Evolutionary conservation across 1,140 invertebrate species (phyloP).

Genomic region (Drosophila trapezifrons): DNA sequence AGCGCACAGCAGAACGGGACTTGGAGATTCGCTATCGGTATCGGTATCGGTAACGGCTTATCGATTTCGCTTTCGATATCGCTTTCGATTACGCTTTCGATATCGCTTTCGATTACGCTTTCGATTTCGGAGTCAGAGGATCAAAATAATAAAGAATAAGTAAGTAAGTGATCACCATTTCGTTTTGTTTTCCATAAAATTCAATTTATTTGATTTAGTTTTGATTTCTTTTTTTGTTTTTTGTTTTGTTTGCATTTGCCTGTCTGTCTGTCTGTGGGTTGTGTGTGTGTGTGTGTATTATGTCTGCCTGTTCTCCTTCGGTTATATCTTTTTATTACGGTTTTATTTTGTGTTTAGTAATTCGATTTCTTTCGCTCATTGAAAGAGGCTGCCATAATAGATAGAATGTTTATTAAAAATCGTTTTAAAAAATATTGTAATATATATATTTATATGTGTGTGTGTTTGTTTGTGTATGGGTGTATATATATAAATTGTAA

Average conservation of each 20-base stretch:
- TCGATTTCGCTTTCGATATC: conserved; percentile 6
- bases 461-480: background rate
- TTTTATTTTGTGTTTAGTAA: conserved; percentile 36
- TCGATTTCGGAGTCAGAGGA: conserved; percentile 54
- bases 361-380: conserved; percentile 51
- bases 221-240: conserved; percentile 34
- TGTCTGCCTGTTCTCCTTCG: conserved; percentile 58
- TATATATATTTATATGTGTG: conserved; percentile 69
- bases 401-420: conserved; percentile 81
- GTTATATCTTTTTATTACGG: conserved; percentile 41
- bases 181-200: conserved; percentile 72
- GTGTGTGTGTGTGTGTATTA: conserved; percentile 30
- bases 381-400: conserved; percentile 71
- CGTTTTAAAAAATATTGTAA: conserved; percentile 68
- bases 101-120: conserved; percentile 3
- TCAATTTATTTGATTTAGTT: conserved; percentile 70
- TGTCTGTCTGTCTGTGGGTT: conserved; percentile 22
- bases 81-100: conserved; percentile 3
- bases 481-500: conserved; percentile 64
- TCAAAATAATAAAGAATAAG: conserved; percentile 62
- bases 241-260: conserved; percentile 31
- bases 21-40: conserved; percentile 22
- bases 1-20: conserved; percentile 51
- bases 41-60: conserved; percentile 5
- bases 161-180: conserved; percentile 65